Evolutionary conservation across 2,113 vertebrate genomes (phyloP).

Genomic region (Motacilla tschutschensis): DNA sequence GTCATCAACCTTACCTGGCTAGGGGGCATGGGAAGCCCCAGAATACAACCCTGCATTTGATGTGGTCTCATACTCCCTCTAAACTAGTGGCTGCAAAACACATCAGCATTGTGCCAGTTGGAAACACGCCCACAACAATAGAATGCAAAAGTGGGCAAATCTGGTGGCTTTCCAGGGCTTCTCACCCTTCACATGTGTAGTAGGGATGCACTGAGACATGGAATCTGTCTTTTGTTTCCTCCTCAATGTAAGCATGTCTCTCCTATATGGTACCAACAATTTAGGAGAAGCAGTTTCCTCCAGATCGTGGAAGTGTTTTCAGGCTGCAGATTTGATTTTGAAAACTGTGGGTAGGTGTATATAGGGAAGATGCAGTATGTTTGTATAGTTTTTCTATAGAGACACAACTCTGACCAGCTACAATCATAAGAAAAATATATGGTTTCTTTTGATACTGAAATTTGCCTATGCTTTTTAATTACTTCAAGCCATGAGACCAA

Average conservation of each 20-base stretch:
- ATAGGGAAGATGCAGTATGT: neutral
- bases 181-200: neutral
- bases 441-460: neutral
- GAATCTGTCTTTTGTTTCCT: neutral
- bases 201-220: neutral
- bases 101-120: neutral
- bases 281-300: neutral
- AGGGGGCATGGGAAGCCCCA: neutral
- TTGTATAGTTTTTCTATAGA: neutral
- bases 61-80: neutral
- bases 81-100: neutral
- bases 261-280: neutral
- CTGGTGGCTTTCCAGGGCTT: neutral
- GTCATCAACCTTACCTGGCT: neutral
- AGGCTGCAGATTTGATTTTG: neutral
- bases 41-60: neutral
- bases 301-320: neutral
- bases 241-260: neutral
- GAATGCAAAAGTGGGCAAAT: neutral
- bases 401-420: neutral
- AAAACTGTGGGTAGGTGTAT: neutral
- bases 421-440: neutral
- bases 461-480: neutral
- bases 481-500: neutral
- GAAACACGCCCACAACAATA: rapidly evolving